Percentiles rank a stretch among this genome's conserved stretches.
Evolutionary conservation across 2,888 invertebrate species (phyloP).

Genomic region (Minunthozetes semirufus): DNA sequence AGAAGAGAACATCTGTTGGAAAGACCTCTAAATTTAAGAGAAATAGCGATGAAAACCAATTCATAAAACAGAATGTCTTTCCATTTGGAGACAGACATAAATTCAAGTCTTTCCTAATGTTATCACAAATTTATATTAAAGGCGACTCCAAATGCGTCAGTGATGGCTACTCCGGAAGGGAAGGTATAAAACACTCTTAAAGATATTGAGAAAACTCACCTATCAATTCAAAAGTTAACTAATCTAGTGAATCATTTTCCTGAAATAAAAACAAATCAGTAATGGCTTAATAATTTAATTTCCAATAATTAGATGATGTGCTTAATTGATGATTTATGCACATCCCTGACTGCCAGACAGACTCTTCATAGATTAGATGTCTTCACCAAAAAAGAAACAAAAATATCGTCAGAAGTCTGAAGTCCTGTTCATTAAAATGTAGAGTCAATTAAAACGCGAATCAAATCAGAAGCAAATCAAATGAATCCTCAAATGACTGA

Average conservation of each 20-base stretch:
- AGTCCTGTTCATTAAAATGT: slow-evolving; percentile 13
- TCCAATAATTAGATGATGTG: too few species aligned
- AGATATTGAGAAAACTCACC: not conserved
- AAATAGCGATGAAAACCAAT: not conserved
- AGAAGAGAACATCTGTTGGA: too few species aligned
- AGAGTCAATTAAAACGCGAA: not conserved
- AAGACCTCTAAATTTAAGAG: too few species aligned
- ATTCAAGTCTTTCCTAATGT: not conserved
- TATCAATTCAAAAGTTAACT: too few species aligned
- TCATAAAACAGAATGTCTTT: not conserved
- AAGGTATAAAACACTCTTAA: not conserved
- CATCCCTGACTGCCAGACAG: too few species aligned
- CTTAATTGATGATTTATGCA: too few species aligned
- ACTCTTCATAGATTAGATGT: too few species aligned
- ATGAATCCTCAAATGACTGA: not conserved
- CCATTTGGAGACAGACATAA: not conserved
- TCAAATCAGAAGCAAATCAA: not conserved
- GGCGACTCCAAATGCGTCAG: not conserved
- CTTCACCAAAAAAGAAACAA: too few species aligned
- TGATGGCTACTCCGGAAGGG: too few species aligned
- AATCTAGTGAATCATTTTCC: too few species aligned
- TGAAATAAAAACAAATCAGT: too few species aligned
- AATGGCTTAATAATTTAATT: too few species aligned
- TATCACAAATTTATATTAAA: not conserved
- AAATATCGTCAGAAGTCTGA: not conserved